Evolutionary conservation across 1,140 invertebrate species (phyloP).

Genomic region (Nebria ingens): DNA sequence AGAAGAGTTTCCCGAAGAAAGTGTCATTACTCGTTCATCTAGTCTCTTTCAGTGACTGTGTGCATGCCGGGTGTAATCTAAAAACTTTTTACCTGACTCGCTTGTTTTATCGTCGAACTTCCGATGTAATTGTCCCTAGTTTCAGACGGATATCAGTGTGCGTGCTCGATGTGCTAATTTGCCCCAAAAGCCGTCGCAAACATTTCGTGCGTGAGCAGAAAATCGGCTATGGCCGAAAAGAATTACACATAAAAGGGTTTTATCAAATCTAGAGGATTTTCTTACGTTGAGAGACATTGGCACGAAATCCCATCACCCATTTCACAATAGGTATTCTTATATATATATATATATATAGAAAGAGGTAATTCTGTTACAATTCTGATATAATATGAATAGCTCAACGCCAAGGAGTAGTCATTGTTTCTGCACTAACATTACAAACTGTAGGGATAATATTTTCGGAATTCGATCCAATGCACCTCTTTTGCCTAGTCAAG

Average conservation of each 20-base stretch:
- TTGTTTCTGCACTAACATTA: too few species aligned
- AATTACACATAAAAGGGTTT: neutral
- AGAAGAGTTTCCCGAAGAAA: too few species aligned
- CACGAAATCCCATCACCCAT: too few species aligned
- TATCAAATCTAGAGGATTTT: constrained; percentile 9
- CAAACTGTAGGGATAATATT: too few species aligned
- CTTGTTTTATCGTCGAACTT: constrained; percentile 7
- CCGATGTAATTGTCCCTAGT: constrained; percentile 6
- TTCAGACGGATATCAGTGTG: neutral
- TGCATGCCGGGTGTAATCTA: constrained; percentile 9
- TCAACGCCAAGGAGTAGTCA: too few species aligned
- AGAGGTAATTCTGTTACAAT: too few species aligned
- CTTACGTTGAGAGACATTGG: too few species aligned
- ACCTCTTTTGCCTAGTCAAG: too few species aligned
- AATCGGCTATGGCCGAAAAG: neutral
- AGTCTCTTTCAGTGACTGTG: constrained; percentile 4
- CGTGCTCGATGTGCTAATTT: neutral
- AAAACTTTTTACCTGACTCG: constrained; percentile 12
- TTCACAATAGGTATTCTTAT: too few species aligned
- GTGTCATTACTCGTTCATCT: neutral
- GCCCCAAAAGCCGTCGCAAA: neutral
- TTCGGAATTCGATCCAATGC: neutral
- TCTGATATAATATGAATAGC: too few species aligned
- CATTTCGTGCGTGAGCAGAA: neutral
- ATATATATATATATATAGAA: too few species aligned